These are phyloP conservation scores for Schlechtendalia chinensis DNA, from an alignment of 1,140 invertebrate species.

Conservation along the genomic window DNA sequence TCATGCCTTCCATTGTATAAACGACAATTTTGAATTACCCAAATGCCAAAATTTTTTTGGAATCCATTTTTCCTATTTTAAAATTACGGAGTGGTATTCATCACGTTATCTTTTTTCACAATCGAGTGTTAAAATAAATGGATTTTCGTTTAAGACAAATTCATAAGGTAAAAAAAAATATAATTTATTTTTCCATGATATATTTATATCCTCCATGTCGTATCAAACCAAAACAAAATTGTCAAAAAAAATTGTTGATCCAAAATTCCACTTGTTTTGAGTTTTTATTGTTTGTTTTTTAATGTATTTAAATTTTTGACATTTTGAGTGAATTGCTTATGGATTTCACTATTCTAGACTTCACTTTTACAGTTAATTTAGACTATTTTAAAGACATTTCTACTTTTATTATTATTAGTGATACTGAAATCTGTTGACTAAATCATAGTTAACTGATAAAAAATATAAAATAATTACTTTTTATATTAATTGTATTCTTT, in stretches of 20 bases:
- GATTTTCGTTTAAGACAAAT: too few relatives aligned
- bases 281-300: constrained; percentile 24
- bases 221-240: constrained; percentile 48
- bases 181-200: constrained; percentile 13
- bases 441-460: not conserved
- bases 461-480: not conserved
- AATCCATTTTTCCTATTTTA: too few relatives aligned
- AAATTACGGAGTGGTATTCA: too few relatives aligned
- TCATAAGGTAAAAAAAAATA: not conserved
- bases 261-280: constrained; percentile 40
- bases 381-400: not conserved
- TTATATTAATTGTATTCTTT: not conserved
- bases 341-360: not conserved
- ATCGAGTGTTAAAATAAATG: too few relatives aligned
- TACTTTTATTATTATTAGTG: not conserved
- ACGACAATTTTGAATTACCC: too few relatives aligned
- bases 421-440: not conserved
- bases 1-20: too few relatives aligned
- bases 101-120: too few relatives aligned
- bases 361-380: too few relatives aligned
- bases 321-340: not conserved
- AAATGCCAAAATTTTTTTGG: too few relatives aligned
- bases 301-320: not conserved
- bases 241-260: constrained; percentile 43
- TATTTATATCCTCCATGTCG: constrained; percentile 36